Conservation (phyloP, 2,113 vertebrate genomes). For the Crypturellus undulatus region DNA sequence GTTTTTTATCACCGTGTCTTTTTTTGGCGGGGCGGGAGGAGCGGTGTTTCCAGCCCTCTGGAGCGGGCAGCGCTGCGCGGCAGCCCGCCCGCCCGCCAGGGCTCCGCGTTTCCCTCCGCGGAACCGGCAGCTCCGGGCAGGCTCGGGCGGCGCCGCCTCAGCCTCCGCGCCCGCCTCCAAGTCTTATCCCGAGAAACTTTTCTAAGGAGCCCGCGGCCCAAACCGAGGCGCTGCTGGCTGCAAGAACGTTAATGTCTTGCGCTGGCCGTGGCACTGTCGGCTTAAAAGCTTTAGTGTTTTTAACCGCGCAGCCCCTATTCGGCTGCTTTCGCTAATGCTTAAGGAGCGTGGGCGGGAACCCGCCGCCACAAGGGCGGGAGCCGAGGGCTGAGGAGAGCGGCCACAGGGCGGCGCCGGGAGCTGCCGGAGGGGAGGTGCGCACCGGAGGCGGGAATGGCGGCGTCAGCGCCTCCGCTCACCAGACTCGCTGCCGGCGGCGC, state of each 20-base stretch:
- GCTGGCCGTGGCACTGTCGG: background rate
- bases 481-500: too few species aligned
- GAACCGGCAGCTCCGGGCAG: too few species aligned
- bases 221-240: accelerated
- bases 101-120: background rate
- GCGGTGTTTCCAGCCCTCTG: background rate
- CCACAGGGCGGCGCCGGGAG: too few species aligned
- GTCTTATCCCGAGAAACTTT: accelerated
- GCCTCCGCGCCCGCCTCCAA: background rate
- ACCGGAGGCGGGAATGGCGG: accelerated
- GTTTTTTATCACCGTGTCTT: background rate
- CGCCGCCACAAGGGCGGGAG: too few species aligned
- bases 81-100: background rate
- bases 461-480: accelerated
- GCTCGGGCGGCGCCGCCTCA: too few species aligned
- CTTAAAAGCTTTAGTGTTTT: background rate
- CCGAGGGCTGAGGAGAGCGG: too few species aligned
- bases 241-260: background rate
- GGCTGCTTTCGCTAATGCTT: too few species aligned
- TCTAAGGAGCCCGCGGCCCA: accelerated
- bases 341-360: too few species aligned
- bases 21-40: background rate
- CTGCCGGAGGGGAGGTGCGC: too few species aligned
- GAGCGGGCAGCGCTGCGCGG: background rate
- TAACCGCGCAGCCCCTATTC: too few species aligned